Evolutionary conservation across 1,140 invertebrate genomes (phyloP).

Genomic region (Aphidius ervi): DNA sequence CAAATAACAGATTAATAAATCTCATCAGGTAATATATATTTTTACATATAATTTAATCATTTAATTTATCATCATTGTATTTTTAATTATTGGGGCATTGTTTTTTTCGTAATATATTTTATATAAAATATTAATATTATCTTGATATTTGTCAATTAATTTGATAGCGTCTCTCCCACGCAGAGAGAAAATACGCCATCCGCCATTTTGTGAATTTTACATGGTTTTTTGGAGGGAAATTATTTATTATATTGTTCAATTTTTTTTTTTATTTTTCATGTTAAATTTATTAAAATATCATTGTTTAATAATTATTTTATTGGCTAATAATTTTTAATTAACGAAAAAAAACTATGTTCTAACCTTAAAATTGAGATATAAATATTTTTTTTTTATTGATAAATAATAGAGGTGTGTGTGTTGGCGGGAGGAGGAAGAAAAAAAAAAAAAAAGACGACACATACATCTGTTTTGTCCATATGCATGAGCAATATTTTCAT

Average conservation of each 20-base stretch:
- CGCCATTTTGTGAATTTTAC: constrained; percentile 50
- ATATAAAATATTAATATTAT: neutral
- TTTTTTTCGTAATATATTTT: constrained; percentile 6
- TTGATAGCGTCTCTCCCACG: constrained; percentile 29
- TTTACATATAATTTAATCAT: neutral
- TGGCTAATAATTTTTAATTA: too few species aligned
- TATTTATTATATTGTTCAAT: constrained; percentile 2
- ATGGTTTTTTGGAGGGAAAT: constrained; percentile 48
- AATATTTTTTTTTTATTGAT: too few species aligned
- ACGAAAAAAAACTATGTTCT: too few species aligned
- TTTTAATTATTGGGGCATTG: neutral
- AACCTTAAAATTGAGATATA: too few species aligned
- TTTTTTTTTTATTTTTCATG: neutral
- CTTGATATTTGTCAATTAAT: constrained; percentile 15
- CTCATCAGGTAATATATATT: too few species aligned
- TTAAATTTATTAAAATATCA: neutral
- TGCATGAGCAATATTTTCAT: neutral
- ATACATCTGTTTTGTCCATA: neutral
- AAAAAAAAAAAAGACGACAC: too few species aligned
- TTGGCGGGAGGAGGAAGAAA: too few species aligned
- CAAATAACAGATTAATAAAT: too few species aligned
- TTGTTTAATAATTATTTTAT: neutral
- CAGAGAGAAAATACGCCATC: constrained; percentile 30
- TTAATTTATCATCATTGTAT: constrained; percentile 8
- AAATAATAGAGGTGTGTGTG: too few species aligned